These are phyloP conservation scores for Spilosoma lubricipeda DNA, from an alignment of 2,888 invertebrate genomes.

Conservation along the genomic window DNA sequence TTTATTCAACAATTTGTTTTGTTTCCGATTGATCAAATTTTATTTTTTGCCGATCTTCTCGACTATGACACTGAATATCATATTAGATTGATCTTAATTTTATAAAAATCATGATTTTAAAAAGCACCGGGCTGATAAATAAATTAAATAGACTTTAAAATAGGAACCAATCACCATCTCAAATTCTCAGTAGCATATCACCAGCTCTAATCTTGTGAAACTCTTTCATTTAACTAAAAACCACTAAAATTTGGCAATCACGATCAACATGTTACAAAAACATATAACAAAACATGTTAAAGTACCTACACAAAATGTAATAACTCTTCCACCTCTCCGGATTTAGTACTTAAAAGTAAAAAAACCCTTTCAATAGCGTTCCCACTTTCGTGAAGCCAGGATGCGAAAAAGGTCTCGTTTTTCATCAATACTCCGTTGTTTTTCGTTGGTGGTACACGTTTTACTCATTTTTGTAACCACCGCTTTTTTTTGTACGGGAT, in stretches of 20 bases:
- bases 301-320: conserved; percentile 11
- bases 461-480: conserved; percentile 43
- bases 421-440: conserved; percentile 57
- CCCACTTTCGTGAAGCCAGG: conserved; percentile 45
- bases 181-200: not conserved
- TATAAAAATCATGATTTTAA: not conserved
- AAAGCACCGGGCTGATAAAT: not conserved
- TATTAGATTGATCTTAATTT: too few species aligned
- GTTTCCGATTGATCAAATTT: too few species aligned
- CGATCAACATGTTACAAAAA: not conserved
- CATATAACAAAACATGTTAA: conserved; percentile 1
- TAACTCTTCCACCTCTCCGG: not conserved
- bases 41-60: too few species aligned
- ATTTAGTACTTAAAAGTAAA: conserved; percentile 21
- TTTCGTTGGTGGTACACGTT: conserved; percentile 41
- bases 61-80: too few species aligned
- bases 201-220: not conserved
- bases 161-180: not conserved
- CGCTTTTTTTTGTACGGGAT: conserved; percentile 24
- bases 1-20: too few species aligned
- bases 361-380: conserved; percentile 41
- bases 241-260: not conserved
- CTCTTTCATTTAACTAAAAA: not conserved
- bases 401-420: conserved; percentile 52
- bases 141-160: not conserved